Conservation (phyloP, 2,888 invertebrate genomes). For the Crematogaster levior region DNA sequence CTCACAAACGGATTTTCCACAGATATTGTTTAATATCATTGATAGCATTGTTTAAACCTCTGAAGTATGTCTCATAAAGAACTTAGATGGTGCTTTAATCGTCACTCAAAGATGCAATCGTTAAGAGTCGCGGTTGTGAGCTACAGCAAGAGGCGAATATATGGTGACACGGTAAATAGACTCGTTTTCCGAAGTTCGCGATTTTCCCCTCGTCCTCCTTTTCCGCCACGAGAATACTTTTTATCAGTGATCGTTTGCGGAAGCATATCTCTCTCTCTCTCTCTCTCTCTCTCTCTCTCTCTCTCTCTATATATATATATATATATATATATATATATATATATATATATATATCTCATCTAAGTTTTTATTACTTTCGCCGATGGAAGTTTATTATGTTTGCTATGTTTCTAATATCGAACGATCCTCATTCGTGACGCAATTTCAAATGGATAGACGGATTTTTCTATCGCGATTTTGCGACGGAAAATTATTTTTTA, state of each 20-base stretch:
- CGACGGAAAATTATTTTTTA: neutral
- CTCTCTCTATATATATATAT: too few relatives aligned
- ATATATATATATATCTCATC: too few relatives aligned
- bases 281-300: conserved; percentile 34
- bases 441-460: conserved; percentile 10
- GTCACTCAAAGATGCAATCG: conserved; percentile 29
- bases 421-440: conserved; percentile 20
- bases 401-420: conserved; percentile 57
- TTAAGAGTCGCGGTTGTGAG: conserved; percentile 32
- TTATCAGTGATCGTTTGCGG: conserved; percentile 55
- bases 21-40: conserved; percentile 14
- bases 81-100: conserved; percentile 40
- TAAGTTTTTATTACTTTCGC: conserved; percentile 72
- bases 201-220: neutral
- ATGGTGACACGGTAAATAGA: conserved; percentile 44
- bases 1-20: neutral
- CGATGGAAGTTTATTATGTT: conserved; percentile 64
- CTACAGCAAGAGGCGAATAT: conserved; percentile 23
- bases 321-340: too few relatives aligned
- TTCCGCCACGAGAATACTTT: conserved; percentile 44
- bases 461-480: conserved; percentile 12
- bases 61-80: conserved; percentile 5
- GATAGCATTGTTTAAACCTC: conserved; percentile 9
- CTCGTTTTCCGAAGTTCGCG: conserved; percentile 40
- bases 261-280: conserved; percentile 48